These are phyloP conservation scores for Ornithoptera priamus DNA, from an alignment of 2,888 invertebrate species.

Conservation along the genomic window DNA sequence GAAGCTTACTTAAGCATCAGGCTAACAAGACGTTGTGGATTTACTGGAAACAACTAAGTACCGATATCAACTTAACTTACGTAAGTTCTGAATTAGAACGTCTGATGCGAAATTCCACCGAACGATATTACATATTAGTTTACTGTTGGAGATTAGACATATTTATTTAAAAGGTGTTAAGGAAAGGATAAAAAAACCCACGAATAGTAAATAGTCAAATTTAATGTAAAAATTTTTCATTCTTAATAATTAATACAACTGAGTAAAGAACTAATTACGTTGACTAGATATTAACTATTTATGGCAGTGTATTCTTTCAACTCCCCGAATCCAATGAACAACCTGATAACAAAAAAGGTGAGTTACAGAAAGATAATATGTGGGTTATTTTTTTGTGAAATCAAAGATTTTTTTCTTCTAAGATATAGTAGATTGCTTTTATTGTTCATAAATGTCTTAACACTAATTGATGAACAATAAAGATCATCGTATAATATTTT, in stretches of 20 bases:
- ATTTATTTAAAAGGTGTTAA: not conserved
- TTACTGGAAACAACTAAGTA: not conserved
- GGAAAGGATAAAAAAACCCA: conserved; percentile 44
- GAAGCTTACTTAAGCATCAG: not conserved
- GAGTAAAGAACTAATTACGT: conserved; percentile 64
- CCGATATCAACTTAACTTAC: conserved; percentile 2
- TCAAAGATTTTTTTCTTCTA: not conserved
- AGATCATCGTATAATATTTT: too few relatives aligned
- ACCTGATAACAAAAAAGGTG: conserved; percentile 53
- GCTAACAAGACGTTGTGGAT: not conserved
- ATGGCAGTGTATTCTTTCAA: conserved; percentile 69
- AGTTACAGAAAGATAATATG: not conserved
- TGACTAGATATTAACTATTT: conserved; percentile 69
- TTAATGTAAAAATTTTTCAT: conserved; percentile 78
- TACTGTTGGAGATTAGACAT: not conserved
- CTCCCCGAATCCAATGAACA: conserved; percentile 78
- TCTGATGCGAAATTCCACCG: not conserved
- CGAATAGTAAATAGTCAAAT: conserved; percentile 72
- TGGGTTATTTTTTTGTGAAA: too few relatives aligned
- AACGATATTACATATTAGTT: not conserved
- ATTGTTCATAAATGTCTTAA: too few relatives aligned
- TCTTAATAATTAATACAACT: conserved; percentile 69
- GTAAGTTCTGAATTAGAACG: not conserved
- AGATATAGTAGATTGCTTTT: too few relatives aligned
- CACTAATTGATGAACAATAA: too few relatives aligned